Evolutionary conservation across 35 echinoderm and acorn worm genomes (phyloP).

Genomic region (Holothuria glaberrima): DNA sequence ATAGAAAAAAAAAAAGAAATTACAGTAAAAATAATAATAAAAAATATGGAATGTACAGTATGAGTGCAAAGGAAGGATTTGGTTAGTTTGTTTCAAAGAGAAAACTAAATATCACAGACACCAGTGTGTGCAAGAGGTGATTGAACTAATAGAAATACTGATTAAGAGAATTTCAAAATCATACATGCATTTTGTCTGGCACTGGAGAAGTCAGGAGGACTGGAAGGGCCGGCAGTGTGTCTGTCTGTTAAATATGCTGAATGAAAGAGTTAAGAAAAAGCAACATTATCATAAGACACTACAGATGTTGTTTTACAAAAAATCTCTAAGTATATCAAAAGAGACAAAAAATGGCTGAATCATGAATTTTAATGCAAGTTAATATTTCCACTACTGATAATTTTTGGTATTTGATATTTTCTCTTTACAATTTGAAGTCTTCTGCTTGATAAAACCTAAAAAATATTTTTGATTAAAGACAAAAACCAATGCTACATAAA

Average conservation of each 20-base stretch:
- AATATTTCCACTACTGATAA: too few species aligned
- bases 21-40: background rate
- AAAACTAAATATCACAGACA: background rate
- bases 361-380: too few species aligned
- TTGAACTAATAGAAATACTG: background rate
- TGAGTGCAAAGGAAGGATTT: background rate
- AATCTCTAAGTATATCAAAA: too few species aligned
- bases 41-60: background rate
- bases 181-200: constrained; percentile 52
- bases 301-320: too few species aligned
- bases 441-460: too few species aligned
- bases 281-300: constrained; percentile 7
- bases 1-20: constrained; percentile 13
- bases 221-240: constrained; percentile 29
- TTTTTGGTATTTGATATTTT: too few species aligned
- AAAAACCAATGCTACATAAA: too few species aligned
- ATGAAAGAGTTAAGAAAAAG: constrained; percentile 23
- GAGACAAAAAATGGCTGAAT: too few species aligned
- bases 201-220: constrained; percentile 37
- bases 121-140: background rate
- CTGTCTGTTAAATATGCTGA: constrained; percentile 48
- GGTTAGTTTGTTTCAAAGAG: background rate
- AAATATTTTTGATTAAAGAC: too few species aligned
- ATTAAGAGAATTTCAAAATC: constrained; percentile 17
- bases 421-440: too few species aligned